Base-by-base conservation (phyloP, 2,797 vertebrate species). In the Catamblyrhynchus diadema region DNA sequence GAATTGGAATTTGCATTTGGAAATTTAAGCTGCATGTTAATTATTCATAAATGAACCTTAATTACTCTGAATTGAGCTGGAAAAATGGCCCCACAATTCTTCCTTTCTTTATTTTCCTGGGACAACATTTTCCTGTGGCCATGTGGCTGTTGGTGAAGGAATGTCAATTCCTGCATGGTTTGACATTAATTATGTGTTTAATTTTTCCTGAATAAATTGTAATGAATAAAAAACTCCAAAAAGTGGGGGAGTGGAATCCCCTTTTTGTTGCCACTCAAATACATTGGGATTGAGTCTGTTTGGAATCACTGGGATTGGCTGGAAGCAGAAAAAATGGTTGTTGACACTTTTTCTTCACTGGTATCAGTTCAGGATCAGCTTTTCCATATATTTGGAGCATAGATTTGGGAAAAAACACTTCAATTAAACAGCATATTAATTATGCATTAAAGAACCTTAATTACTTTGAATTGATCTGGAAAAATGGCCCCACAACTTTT, bases 321-420 rank as follows among this genome's bases (percentile, higher is more conserved):
- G 37, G 25, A 27, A 12, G 14, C 13, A 54, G 11, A 8, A 45
- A 48, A 64, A 50, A 18, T 3, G 17, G 8, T 21, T 71, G 37
- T 8, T 28, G 65, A 37, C 37, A 5, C 4, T 28, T 61, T 21
- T 53, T 20, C 32, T 54, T 54, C 53, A 17, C 30, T 16, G 12
- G 1, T 10, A 1, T 4, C 0, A 0, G 4, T 8, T 70, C 41
- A 30, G 37, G 45, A 44, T 44, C 27, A 11, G 10, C 1, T 23
- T 39, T 39, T 39, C 39, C 39, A 14, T 18, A 1, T 6, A 39
- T 53, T 35, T 81, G 22, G n/a, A n/a, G 53, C 20, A 56, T 5
- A 17, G 10, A 14, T 65, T 77, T 57, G 30, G 45, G 1, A 39
- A 51, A 57, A 64, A 1, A 1, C 7, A 16, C 1, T 6, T 72